Percentiles rank a stretch among this genome's conserved stretches.
These are phyloP conservation scores for Pinctada fucata DNA, from an alignment of 2,888 invertebrate species.

Conservation along the genomic window DNA sequence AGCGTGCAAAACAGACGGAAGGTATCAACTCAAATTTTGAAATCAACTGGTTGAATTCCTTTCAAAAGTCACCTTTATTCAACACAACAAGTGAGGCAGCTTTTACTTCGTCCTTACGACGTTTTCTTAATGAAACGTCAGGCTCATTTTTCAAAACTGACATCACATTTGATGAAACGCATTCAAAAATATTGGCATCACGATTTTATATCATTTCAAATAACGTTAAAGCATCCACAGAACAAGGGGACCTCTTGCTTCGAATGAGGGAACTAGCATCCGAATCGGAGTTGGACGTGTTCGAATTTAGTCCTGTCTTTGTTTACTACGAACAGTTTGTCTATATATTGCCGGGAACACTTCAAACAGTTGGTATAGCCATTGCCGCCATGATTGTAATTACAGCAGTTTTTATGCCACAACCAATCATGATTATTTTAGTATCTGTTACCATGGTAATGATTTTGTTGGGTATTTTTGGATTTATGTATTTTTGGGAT, in stretches of 20 bases:
- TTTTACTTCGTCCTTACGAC: constrained; percentile 20
- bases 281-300: constrained; percentile 45
- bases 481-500: constrained; percentile 42
- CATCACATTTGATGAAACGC: constrained; percentile 41
- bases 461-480: constrained; percentile 63
- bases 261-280: constrained; percentile 51
- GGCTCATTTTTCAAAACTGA: constrained; percentile 41
- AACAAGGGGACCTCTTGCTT: constrained; percentile 59
- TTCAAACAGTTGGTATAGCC: constrained; percentile 62
- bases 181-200: constrained; percentile 85
- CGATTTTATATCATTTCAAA: constrained; percentile 92
- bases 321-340: constrained; percentile 66
- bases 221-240: constrained; percentile 87
- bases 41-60: constrained; percentile 36
- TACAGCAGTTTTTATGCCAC: constrained; percentile 37
- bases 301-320: constrained; percentile 56
- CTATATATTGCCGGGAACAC: constrained; percentile 59
- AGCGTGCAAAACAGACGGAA: constrained; percentile 12
- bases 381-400: constrained; percentile 61
- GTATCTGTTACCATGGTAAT: constrained; percentile 60
- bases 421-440: constrained; percentile 48
- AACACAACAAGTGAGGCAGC: background rate
- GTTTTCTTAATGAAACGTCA: background rate
- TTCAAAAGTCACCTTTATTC: constrained; percentile 14
- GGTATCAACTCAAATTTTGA: constrained; percentile 26